phyloP scores from a whole-genome alignment of 35 echinoderm and acorn worm genomes.

The Lytechinus variegatus region DNA sequence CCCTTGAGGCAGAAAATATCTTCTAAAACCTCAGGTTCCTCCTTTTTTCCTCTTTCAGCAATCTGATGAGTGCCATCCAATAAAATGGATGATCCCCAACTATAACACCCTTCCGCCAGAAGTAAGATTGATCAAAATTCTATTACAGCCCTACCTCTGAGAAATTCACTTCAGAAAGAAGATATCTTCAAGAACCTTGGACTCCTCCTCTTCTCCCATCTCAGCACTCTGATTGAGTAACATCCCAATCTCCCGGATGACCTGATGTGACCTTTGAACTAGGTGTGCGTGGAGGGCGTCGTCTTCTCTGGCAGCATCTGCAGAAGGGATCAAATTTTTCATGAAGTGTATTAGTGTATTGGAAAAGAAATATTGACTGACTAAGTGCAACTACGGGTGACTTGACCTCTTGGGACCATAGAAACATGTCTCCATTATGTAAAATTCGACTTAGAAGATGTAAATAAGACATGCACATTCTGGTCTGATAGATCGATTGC shows the following conservation, averaged over 20 bases:
- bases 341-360: no score
- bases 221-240: slow-evolving; percentile 26
- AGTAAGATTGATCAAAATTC: neutral
- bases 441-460: no score
- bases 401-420: no score
- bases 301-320: neutral
- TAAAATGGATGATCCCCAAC: neutral
- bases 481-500: no score
- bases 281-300: neutral
- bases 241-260: slow-evolving; percentile 40
- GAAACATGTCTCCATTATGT: no score
- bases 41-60: neutral
- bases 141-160: neutral
- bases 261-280: slow-evolving; percentile 34
- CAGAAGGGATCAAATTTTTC: neutral
- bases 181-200: slow-evolving; percentile 22
- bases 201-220: slow-evolving; percentile 24
- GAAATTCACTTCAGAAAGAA: slow-evolving; percentile 32
- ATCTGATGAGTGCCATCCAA: neutral
- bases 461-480: no score
- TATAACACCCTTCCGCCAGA: no score
- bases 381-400: no score
- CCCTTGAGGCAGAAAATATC: neutral
- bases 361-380: no score
- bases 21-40: neutral